These are phyloP conservation scores for Actinemys pallida DNA, from an alignment of 2,113 vertebrate species.

Conservation along the genomic window DNA sequence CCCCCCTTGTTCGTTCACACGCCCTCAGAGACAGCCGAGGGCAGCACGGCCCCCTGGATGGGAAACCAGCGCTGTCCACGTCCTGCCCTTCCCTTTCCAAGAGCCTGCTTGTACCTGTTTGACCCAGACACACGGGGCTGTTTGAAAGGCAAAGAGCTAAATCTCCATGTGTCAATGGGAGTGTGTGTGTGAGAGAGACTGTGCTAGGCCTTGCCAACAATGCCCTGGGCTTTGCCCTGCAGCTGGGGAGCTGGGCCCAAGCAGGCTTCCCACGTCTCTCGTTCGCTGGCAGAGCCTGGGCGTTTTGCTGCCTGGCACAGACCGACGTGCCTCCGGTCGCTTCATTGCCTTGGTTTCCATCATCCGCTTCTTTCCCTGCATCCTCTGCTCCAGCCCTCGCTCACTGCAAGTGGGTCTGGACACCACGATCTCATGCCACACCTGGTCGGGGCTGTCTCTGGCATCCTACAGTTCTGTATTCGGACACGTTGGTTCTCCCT, in stretches of 20 bases:
- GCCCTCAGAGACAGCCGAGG: not conserved
- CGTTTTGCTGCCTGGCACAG: too few species aligned
- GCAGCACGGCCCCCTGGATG: not conserved
- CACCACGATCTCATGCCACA: fast-evolving
- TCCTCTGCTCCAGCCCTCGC: too few species aligned
- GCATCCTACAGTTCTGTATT: not conserved
- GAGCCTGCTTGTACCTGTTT: not conserved
- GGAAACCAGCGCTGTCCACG: not conserved
- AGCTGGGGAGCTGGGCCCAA: too few species aligned
- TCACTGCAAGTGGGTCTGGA: not conserved
- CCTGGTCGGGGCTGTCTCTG: not conserved
- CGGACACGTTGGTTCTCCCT: too few species aligned
- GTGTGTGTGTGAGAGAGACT: not conserved
- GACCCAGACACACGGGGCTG: not conserved
- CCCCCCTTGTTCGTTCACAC: too few species aligned
- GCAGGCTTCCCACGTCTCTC: too few species aligned
- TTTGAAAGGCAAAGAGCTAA: not conserved
- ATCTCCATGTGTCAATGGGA: not conserved
- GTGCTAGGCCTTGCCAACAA: not conserved
- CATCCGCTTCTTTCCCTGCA: too few species aligned
- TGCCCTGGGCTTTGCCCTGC: too few species aligned
- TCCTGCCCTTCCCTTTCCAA: not conserved
- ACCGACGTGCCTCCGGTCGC: too few species aligned
- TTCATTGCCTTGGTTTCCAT: too few species aligned
- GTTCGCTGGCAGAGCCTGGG: too few species aligned